Conservation (phyloP, 2,113 vertebrate genomes). For the Rhynchomys soricoides region DNA sequence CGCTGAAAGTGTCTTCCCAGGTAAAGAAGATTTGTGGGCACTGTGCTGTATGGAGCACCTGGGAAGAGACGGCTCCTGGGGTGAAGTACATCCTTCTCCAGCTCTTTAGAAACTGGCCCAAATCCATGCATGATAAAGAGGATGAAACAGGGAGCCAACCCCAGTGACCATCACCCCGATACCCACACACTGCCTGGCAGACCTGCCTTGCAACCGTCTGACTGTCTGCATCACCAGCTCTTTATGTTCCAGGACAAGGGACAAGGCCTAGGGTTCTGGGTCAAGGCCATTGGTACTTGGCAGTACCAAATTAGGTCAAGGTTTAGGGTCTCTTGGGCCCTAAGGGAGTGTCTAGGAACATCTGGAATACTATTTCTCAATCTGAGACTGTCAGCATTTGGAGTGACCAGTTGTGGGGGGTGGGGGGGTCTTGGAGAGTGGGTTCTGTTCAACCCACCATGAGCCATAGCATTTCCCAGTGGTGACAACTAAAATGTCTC, state of each 20-base stretch:
- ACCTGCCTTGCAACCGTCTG: too few species aligned
- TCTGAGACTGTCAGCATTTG: neutral
- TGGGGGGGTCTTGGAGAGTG: neutral
- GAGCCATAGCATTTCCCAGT: neutral
- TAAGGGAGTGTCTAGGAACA: too few species aligned
- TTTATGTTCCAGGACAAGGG: neutral
- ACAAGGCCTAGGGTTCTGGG: neutral
- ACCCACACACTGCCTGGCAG: neutral
- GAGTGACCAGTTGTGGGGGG: neutral
- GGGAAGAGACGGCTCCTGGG: neutral
- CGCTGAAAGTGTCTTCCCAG: neutral
- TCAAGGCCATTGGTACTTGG: neutral
- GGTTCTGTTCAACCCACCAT: neutral
- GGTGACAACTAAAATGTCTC: neutral
- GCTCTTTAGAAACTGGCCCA: neutral
- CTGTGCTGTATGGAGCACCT: neutral
- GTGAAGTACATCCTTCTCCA: rapidly evolving
- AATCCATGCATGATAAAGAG: neutral
- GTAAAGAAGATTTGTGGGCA: neutral
- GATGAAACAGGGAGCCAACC: neutral
- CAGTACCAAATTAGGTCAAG: neutral
- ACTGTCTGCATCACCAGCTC: neutral
- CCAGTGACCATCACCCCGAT: rapidly evolving
- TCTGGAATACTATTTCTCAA: neutral
- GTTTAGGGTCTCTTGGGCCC: neutral